Evolutionary conservation across 2,113 vertebrate species (phyloP).

Genomic region (Motacilla alba): DNA sequence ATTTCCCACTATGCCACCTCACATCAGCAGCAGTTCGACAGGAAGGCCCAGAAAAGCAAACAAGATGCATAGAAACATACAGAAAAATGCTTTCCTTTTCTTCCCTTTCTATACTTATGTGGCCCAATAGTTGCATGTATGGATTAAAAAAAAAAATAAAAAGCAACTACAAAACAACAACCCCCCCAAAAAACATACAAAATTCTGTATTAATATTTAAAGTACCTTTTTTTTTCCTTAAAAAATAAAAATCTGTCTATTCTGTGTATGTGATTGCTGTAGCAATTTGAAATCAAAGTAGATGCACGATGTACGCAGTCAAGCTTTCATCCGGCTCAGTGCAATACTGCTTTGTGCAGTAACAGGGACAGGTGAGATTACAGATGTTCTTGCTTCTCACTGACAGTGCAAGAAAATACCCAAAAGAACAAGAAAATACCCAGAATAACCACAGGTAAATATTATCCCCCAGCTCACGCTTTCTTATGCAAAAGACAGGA

Average conservation of each 20-base stretch:
- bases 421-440: background rate
- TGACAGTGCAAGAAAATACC: background rate
- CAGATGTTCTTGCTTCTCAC: background rate
- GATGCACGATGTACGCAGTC: fast-evolving
- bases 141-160: background rate
- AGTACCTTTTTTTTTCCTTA: background rate
- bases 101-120: background rate
- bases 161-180: no score
- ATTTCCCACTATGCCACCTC: background rate
- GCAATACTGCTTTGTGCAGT: background rate
- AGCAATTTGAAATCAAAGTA: background rate
- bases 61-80: background rate
- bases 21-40: background rate
- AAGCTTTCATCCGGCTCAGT: background rate
- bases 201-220: background rate
- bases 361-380: slow-evolving; percentile 25
- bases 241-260: background rate
- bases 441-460: background rate
- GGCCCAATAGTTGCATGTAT: background rate
- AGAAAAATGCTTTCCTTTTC: background rate
- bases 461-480: background rate
- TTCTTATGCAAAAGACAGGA: slow-evolving; percentile 13
- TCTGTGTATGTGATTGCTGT: background rate
- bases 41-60: background rate
- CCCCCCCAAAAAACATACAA: fast-evolving